phyloP scores from a whole-genome alignment of 2,797 vertebrate genomes.

The Myioborus melanocephalus region DNA sequence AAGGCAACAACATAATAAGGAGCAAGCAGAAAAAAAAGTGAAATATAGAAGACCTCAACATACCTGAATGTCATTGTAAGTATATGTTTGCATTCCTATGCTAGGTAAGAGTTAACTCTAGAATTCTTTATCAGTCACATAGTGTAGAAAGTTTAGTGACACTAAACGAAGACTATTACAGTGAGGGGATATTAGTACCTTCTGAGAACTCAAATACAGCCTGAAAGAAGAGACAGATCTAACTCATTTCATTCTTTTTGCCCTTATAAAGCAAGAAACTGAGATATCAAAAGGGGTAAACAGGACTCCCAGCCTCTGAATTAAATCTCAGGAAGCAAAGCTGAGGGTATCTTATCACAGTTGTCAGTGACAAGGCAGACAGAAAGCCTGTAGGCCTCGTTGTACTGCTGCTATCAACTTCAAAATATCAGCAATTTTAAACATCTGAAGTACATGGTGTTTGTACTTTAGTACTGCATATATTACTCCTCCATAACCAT shows the following conservation, averaged over 20 bases:
- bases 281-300: neutral
- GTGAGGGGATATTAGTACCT: neutral
- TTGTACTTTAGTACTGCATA: neutral
- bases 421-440: constrained; percentile 30
- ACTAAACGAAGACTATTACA: neutral
- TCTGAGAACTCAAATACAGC: neutral
- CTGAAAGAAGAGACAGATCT: neutral
- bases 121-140: neutral
- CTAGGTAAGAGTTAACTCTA: neutral
- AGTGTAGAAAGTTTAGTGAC: neutral
- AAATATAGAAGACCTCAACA: neutral
- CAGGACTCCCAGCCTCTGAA: neutral
- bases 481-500: neutral
- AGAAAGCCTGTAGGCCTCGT: neutral
- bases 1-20: neutral
- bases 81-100: neutral
- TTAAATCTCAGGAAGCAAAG: neutral
- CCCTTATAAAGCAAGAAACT: neutral
- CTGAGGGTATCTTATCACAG: neutral
- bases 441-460: neutral
- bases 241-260: neutral
- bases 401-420: neutral
- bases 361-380: neutral
- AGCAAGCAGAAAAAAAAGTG: neutral
- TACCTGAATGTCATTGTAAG: neutral